phyloP scores from a whole-genome alignment of 2,113 vertebrate genomes.

The Osmerus mordax region DNA sequence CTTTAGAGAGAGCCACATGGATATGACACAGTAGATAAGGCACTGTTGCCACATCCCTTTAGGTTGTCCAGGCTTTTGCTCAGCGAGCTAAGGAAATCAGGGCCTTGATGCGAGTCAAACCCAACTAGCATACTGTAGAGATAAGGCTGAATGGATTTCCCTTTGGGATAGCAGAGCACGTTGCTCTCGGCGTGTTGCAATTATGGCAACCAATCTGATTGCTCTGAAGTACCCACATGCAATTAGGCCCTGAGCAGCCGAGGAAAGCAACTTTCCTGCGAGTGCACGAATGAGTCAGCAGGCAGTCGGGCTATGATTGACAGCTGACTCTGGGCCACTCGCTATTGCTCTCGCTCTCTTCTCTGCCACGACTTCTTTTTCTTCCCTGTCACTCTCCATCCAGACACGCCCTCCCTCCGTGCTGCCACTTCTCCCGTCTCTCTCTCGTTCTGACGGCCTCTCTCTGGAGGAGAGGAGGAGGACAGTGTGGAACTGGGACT shows the following conservation, averaged over 20 bases:
- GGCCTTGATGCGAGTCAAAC: too few relatives aligned
- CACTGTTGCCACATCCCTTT: too few relatives aligned
- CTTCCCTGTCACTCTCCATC: slow-evolving; percentile 50
- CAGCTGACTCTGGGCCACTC: slow-evolving; percentile 27
- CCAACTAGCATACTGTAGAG: too few relatives aligned
- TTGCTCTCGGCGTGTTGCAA: slow-evolving; percentile 2
- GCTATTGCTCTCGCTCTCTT: slow-evolving; percentile 19
- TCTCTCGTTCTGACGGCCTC: slow-evolving; percentile 19
- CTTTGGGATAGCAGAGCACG: background rate
- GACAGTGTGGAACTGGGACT: background rate
- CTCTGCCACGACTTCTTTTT: slow-evolving; percentile 22
- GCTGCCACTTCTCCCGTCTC: background rate
- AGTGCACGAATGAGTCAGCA: slow-evolving; percentile 21
- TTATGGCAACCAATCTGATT: background rate
- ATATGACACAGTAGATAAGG: too few relatives aligned
- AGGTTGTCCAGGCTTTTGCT: too few relatives aligned
- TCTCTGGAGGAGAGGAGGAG: background rate
- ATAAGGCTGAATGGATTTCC: too few relatives aligned
- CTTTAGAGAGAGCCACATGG: too few relatives aligned
- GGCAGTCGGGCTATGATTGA: slow-evolving; percentile 40
- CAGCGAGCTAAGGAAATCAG: too few relatives aligned
- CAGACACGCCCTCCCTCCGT: background rate
- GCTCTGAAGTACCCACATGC: slow-evolving; percentile 4
- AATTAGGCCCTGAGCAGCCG: background rate
- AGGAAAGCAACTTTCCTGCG: background rate